Conservation (phyloP, 2,888 invertebrate genomes). For the Heteropelma amictum region DNA sequence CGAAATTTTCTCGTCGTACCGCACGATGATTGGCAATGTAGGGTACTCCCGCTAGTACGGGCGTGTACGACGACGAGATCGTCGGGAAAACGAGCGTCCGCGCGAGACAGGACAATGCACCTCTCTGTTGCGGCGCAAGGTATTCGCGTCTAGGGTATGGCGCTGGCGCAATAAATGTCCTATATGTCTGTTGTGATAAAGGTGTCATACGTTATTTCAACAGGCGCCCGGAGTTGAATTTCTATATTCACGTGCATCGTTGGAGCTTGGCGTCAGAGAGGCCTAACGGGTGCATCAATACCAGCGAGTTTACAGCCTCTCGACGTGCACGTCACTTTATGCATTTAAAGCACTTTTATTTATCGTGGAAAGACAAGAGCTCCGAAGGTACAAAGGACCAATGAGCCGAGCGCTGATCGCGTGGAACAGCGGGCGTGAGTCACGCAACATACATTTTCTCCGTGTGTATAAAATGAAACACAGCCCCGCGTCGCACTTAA, state of each 20-base stretch:
- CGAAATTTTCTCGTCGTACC: no score
- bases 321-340: no score
- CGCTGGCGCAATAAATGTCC: conserved; percentile 56
- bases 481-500: not conserved
- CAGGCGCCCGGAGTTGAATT: conserved; percentile 5
- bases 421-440: conserved; percentile 33
- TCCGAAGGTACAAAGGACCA: conserved; percentile 16
- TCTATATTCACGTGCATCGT: not conserved
- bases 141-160: conserved; percentile 4
- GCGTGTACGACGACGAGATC: not conserved
- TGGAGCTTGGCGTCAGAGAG: not conserved
- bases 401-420: conserved; percentile 27
- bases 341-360: not conserved
- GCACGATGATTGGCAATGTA: no score
- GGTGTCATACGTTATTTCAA: conserved; percentile 53
- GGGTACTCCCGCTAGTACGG: no score
- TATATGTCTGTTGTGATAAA: conserved; percentile 60
- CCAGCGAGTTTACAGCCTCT: not conserved
- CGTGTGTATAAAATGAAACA: conserved; percentile 8
- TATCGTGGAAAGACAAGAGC: no score
- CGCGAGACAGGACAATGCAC: conserved; percentile 63
- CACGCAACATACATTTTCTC: conserved; percentile 47
- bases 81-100: not conserved
- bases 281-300: not conserved
- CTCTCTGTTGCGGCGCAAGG: conserved; percentile 37